Evolutionary conservation across 1,140 invertebrate species (phyloP).

Genomic region (Drosophila nikananu): DNA sequence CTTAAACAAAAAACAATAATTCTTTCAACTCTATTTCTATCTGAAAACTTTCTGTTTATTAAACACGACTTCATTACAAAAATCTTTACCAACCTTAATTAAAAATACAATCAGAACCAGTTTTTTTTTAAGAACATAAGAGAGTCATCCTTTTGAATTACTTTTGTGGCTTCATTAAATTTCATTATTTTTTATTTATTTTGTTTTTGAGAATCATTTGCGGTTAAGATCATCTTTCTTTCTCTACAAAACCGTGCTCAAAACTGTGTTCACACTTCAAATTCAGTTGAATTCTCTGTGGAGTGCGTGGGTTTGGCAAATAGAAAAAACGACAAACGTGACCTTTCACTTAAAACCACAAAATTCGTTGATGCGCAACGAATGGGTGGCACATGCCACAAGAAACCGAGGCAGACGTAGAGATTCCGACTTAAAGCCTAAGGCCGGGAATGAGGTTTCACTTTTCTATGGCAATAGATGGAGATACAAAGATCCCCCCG

Average conservation of each 20-base stretch:
- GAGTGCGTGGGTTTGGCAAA: slow-evolving; percentile 38
- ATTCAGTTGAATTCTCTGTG: slow-evolving; percentile 15
- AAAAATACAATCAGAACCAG: neutral
- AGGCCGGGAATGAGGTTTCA: slow-evolving; percentile 46
- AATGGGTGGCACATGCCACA: slow-evolving; percentile 56
- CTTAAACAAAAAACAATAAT: neutral
- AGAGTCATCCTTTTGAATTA: slow-evolving; percentile 9
- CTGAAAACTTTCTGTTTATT: neutral
- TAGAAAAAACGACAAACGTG: slow-evolving; percentile 40
- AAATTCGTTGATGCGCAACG: slow-evolving; percentile 50
- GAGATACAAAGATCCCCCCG: neutral
- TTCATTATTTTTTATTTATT: neutral
- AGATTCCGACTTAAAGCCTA: slow-evolving; percentile 8
- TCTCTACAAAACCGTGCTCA: slow-evolving; percentile 3
- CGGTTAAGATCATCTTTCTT: slow-evolving; percentile 23
- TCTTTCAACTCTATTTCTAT: no score
- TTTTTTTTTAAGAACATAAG: slow-evolving; percentile 1
- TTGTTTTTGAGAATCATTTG: slow-evolving; percentile 37
- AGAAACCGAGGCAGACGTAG: slow-evolving; percentile 27
- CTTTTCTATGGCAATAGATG: slow-evolving; percentile 30
- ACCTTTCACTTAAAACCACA: slow-evolving; percentile 60
- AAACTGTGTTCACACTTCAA: slow-evolving; percentile 32
- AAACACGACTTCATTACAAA: neutral
- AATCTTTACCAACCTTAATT: neutral
- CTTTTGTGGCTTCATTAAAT: slow-evolving; percentile 36